Evolutionary conservation across 1,140 invertebrate species (phyloP), one percentile per base, ranked within the genome.

Genomic region (Bombus difficillimus): DNA sequence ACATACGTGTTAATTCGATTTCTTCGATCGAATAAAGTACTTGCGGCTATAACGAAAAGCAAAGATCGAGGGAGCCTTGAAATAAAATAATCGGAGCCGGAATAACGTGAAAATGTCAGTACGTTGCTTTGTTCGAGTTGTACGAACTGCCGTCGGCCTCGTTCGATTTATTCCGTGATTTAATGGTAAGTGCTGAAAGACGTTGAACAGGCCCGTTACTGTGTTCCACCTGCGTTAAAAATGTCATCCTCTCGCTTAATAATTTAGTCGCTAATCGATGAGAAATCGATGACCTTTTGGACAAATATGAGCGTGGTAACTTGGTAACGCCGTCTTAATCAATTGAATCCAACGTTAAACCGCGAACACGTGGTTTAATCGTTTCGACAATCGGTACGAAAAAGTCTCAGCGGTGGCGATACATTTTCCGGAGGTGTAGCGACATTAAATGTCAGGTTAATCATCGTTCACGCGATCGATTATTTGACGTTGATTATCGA

Each of bases 231-330:
- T 25, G 64, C 41, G 22, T 89, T 79, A 90, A 90, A 90, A 90
- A 90, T 90, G 86, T 90, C 89, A 86, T 85, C 86, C 59, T 57
- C 64, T 68, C 79, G 12, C 81, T 80, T 81, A 66, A 88, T 86
- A 85, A 81, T 81, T 90, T 88, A 81, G 81, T 81, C 53, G 72
- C 59, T 85, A 81, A 90, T 90, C 89, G 89, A 91, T 90, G 89
- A 91, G 89, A 90, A 90, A 91, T 91, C 86, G 71, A 64, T 88
- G 84, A 91, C 89, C 89, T 91, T 91, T 90, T 73, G 22, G 87
- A 69, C 87, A 80, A 76, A 89, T 81, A 76, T 66, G 81, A 86
- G 47, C 83, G 64, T 64, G 41, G 37, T 41, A 81, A 57, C 34
- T n/a, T 5, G 39, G 15, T 18, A 57, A 59, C 59, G 34, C 6